These are phyloP conservation scores for Caenorhabditis sinica DNA, from an alignment of 2,888 invertebrate species.

Conservation along the genomic window DNA sequence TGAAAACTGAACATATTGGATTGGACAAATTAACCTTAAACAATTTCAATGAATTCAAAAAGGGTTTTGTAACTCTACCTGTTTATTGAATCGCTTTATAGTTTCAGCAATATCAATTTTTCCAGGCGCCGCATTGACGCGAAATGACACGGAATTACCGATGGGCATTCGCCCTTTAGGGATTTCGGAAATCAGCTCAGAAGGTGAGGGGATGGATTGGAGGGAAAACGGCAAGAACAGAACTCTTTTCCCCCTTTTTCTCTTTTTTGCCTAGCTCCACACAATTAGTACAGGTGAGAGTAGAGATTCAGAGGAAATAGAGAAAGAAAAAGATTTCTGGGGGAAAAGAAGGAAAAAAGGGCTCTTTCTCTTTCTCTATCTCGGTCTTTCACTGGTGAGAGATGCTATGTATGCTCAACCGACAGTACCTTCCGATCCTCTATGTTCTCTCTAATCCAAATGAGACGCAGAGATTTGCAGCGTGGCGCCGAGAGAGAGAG, in stretches of 20 bases:
- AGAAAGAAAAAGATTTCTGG: conserved; percentile 20
- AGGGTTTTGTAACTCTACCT: conserved; percentile 33
- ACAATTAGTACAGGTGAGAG: conserved; percentile 35
- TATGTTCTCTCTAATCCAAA: conserved; percentile 13
- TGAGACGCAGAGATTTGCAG: conserved; percentile 35
- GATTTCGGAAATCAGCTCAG: conserved; percentile 17
- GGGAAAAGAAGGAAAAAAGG: background rate
- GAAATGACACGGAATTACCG: conserved; percentile 64
- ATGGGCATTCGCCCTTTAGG: conserved; percentile 44
- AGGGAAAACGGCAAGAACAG: conserved; percentile 12
- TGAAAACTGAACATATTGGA: no score
- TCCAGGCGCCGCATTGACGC: conserved; percentile 65
- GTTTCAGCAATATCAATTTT: conserved; percentile 69
- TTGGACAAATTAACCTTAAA: no score
- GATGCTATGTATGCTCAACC: conserved; percentile 45
- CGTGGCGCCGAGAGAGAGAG: conserved; percentile 13
- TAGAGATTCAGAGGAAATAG: conserved; percentile 17
- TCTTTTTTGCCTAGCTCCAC: conserved; percentile 20
- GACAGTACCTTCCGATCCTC: conserved; percentile 49
- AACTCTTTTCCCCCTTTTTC: conserved; percentile 19
- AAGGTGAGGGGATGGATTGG: background rate
- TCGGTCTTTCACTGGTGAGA: conserved; percentile 8
- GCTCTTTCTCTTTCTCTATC: conserved; percentile 12
- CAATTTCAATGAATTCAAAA: no score
- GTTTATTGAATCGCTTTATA: conserved; percentile 58